These are phyloP conservation scores for Xestia xanthographa DNA, from an alignment of 2,888 invertebrate genomes.

Conservation along the genomic window DNA sequence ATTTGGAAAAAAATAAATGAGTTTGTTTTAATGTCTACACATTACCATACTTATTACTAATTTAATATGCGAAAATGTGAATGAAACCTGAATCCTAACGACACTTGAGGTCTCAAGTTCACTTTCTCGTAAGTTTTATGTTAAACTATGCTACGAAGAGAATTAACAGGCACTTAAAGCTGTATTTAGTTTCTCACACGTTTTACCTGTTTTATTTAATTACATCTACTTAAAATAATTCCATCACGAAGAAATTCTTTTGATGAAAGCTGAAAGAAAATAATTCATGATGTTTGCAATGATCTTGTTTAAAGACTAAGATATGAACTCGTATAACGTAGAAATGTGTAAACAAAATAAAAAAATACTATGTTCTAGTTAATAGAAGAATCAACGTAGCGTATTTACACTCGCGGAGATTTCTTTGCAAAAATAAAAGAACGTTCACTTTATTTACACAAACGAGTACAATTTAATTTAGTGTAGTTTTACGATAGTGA, in stretches of 20 bases:
- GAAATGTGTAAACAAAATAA: slow-evolving; percentile 36
- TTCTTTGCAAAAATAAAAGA: slow-evolving; percentile 46
- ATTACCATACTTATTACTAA: slow-evolving; percentile 10
- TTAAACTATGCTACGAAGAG: slow-evolving; percentile 11
- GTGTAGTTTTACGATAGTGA: slow-evolving; percentile 49
- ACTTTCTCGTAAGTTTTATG: slow-evolving; percentile 29
- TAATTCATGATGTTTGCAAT: slow-evolving; percentile 31
- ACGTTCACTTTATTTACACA: slow-evolving; percentile 33
- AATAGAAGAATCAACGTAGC: slow-evolving; percentile 50
- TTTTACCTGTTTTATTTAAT: slow-evolving; percentile 11
- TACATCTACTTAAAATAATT: not conserved
- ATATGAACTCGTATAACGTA: slow-evolving; percentile 28
- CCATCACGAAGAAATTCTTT: slow-evolving; percentile 1
- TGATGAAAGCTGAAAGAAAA: slow-evolving; percentile 4
- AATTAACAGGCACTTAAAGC: slow-evolving; percentile 9
- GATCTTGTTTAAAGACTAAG: slow-evolving; percentile 26
- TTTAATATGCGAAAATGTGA: not conserved
- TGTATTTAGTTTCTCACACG: slow-evolving; percentile 11
- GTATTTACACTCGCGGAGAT: slow-evolving; percentile 43
- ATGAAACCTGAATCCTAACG: slow-evolving; percentile 17
- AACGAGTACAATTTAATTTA: slow-evolving; percentile 48
- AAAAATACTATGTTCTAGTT: slow-evolving; percentile 40
- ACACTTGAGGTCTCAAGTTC: slow-evolving; percentile 27
- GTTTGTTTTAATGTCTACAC: not conserved
- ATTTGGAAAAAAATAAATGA: not conserved